Evolutionary conservation across 2,113 vertebrate species (phyloP), one percentile per base, ranked within the genome.

Genomic region (Sinocyclocheilus anshuiensis): DNA sequence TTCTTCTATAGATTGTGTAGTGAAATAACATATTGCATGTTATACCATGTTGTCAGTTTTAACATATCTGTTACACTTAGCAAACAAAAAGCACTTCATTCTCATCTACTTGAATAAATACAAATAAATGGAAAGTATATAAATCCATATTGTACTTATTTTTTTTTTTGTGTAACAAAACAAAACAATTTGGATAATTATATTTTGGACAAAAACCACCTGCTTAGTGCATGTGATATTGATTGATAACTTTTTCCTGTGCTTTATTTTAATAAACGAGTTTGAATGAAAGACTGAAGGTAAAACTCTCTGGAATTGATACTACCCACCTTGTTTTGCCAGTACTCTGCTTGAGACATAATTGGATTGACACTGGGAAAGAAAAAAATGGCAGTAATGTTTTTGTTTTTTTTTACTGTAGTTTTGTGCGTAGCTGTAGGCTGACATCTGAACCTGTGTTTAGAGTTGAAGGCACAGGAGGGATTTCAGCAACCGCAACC

Each of bases 401-500:
- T 74, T 48, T 59, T 33, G n/a, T 42, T 16, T 24, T 24, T 8
- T 24, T 81, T 24, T 72, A 24, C 22, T 72, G 48, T 83, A 57
- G 67, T 57, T 83, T 72, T 57, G 24, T 81, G 57, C 15, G 50
- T 80, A 81, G 42, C 84, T 78, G 83, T 42, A 82, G 67, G 76
- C 88, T 87, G 90, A 91, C 89, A 89, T 86, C 88, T 90, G 87
- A 91, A 89, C 90, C 83, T 87, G 53, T 89, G 75, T 90, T 90
- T 87, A 88, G 86, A 89, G 83, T 84, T 81, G 48, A 79, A 84
- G 85, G 81, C 89, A 90, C 88, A 83, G 87, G 86, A 88, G 89
- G 89, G 76, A 89, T 87, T 85, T 81, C 59, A 29, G 24, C 42
- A 86, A 88, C 87, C 81, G 63, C 87, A 90, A 48, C 88, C 88